These are phyloP conservation scores for Nannoperca australis DNA, from an alignment of 2,797 vertebrate genomes.

Conservation along the genomic window DNA sequence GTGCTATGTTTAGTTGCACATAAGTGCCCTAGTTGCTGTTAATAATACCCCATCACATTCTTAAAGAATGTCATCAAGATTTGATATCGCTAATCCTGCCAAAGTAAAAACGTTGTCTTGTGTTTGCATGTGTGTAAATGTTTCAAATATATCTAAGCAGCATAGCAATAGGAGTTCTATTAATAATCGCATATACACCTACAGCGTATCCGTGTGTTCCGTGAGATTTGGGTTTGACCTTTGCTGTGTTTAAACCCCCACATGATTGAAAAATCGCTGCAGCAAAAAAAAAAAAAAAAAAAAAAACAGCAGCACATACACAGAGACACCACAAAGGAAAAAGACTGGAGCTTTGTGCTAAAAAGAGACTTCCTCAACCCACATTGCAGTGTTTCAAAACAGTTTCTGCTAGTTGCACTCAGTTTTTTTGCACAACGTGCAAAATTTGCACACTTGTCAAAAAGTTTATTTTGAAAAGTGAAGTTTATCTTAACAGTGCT, in stretches of 20 bases:
- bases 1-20: slow-evolving; percentile 2
- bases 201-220: slow-evolving; percentile 15
- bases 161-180: neutral
- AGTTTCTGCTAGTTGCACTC: neutral
- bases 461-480: slow-evolving; percentile 57
- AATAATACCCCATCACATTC: no score
- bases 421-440: slow-evolving; percentile 26
- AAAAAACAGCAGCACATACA: slow-evolving; percentile 23
- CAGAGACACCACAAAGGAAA: slow-evolving; percentile 31
- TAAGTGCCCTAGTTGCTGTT: neutral
- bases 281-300: neutral
- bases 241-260: slow-evolving; percentile 33
- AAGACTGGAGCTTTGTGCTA: slow-evolving; percentile 45
- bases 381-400: slow-evolving; percentile 43
- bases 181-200: slow-evolving; percentile 10
- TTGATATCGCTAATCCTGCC: neutral
- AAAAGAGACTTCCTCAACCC: slow-evolving; percentile 41
- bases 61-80: neutral
- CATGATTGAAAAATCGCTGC: slow-evolving; percentile 25
- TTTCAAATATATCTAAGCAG: neutral
- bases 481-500: slow-evolving; percentile 8
- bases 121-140: neutral
- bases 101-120: no score
- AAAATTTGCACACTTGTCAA: slow-evolving; percentile 46
- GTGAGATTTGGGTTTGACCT: slow-evolving; percentile 48